phyloP scores from a whole-genome alignment of 2,797 vertebrate genomes.

The Myiotriccus ornatus region DNA sequence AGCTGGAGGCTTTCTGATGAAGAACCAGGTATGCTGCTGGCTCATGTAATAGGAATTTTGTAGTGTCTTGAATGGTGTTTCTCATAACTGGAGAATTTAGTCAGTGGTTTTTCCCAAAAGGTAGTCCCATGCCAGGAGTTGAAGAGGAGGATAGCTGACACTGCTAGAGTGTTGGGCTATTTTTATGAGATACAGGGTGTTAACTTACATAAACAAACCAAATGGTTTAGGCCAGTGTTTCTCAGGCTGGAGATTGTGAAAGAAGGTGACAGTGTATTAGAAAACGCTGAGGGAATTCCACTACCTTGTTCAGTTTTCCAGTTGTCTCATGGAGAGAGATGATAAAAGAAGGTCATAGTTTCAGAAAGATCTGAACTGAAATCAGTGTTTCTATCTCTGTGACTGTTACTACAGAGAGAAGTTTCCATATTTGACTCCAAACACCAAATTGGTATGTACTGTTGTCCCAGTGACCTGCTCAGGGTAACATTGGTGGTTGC shows the following conservation, averaged over 20 bases:
- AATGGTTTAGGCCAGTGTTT: neutral
- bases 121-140: neutral
- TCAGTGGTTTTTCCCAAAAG: neutral
- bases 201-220: neutral
- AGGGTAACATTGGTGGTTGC: neutral
- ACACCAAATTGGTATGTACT: neutral
- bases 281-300: neutral
- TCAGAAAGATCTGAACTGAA: neutral
- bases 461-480: neutral
- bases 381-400: neutral
- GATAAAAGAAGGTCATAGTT: neutral
- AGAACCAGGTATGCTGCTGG: neutral
- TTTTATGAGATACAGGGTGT: neutral
- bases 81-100: conserved; percentile 2
- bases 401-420: neutral
- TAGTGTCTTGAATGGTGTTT: neutral
- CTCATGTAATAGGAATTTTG: neutral
- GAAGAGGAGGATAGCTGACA: neutral
- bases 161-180: neutral
- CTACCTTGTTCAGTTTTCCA: neutral
- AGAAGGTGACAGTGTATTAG: neutral
- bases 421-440: neutral
- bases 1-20: neutral
- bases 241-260: neutral
- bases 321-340: neutral